Evolutionary conservation across 2,888 invertebrate genomes (phyloP).

Genomic region (Germaria angustata): DNA sequence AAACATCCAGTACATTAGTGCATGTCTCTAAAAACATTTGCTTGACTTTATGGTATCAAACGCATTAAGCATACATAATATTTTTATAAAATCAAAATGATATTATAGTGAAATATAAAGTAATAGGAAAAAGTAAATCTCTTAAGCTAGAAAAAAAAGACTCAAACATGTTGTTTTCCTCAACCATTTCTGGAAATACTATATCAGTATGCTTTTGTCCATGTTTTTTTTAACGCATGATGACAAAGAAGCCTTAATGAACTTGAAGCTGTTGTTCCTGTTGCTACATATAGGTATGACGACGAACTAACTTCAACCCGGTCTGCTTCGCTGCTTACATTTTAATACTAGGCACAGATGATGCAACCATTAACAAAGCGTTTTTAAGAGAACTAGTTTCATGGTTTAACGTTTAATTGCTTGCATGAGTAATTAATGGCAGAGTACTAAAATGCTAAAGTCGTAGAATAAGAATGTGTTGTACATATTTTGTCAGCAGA

Average conservation of each 20-base stretch:
- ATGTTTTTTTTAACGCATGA: not conserved
- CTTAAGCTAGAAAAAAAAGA: not conserved
- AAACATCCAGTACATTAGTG: not conserved
- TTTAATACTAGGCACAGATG: too few relatives aligned
- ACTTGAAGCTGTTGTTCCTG: not conserved
- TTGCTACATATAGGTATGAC: not conserved
- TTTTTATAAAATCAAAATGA: slow-evolving; percentile 45
- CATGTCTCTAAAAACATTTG: slow-evolving; percentile 19
- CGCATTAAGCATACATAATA: slow-evolving; percentile 55
- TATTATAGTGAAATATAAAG: slow-evolving; percentile 32
- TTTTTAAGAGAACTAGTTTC: too few relatives aligned
- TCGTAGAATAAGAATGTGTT: too few relatives aligned
- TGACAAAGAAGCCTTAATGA: not conserved
- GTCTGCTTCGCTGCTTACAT: too few relatives aligned
- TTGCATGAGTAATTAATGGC: too few relatives aligned
- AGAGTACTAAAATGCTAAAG: too few relatives aligned
- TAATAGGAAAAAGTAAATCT: slow-evolving; percentile 11
- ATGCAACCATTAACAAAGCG: too few relatives aligned
- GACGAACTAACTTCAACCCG: too few relatives aligned
- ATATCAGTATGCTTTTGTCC: slow-evolving; percentile 27
- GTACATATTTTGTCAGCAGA: too few relatives aligned
- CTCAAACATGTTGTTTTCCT: slow-evolving; percentile 12
- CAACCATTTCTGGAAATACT: slow-evolving; percentile 38
- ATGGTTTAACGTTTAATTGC: too few relatives aligned
- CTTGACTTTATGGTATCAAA: slow-evolving; percentile 48